Evolutionary conservation across 64 coral and sea anemone genomes (phyloP).

Genomic region (Cladopsammia gracilis): DNA sequence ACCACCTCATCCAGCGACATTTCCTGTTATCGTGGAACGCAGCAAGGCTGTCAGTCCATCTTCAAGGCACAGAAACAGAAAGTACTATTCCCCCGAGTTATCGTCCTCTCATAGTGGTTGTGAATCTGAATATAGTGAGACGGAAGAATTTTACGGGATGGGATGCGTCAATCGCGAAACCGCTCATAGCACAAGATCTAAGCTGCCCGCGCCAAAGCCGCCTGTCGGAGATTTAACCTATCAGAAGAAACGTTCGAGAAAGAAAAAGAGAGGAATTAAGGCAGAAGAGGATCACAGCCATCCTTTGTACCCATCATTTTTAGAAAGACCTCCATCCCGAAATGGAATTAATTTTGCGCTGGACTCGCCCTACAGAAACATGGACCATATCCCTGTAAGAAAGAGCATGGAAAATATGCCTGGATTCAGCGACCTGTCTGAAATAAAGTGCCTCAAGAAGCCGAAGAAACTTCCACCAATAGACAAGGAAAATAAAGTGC

Average conservation of each 20-base stretch:
- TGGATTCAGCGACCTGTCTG: not conserved
- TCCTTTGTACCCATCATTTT: slow-evolving; percentile 7
- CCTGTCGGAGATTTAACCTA: not conserved
- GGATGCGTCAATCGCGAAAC: slow-evolving; percentile 32
- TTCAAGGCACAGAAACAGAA: slow-evolving; percentile 19
- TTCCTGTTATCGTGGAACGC: slow-evolving; percentile 51
- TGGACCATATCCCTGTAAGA: slow-evolving; percentile 3
- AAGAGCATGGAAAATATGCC: slow-evolving; percentile 29
- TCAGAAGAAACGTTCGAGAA: slow-evolving; percentile 15
- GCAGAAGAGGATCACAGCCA: slow-evolving; percentile 7
- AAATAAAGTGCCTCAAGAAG: slow-evolving; percentile 2
- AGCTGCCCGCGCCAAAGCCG: not conserved
- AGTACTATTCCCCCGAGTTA: slow-evolving; percentile 9
- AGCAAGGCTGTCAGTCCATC: slow-evolving; percentile 29
- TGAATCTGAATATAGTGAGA: slow-evolving; percentile 48
- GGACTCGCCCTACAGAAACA: slow-evolving; percentile 11
- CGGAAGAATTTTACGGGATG: slow-evolving; percentile 6
- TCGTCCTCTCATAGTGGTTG: not conserved
- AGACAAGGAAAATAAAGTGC: slow-evolving; percentile 19
- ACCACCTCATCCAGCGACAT: slow-evolving; percentile 22
- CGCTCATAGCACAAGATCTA: not conserved
- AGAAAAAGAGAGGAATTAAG: slow-evolving; percentile 36
- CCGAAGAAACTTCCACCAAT: slow-evolving; percentile 42
- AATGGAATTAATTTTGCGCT: slow-evolving; percentile 8
- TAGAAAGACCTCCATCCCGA: slow-evolving; percentile 16